phyloP scores from a whole-genome alignment of 2,888 invertebrate genomes.

The Plemyria rubiginata region DNA sequence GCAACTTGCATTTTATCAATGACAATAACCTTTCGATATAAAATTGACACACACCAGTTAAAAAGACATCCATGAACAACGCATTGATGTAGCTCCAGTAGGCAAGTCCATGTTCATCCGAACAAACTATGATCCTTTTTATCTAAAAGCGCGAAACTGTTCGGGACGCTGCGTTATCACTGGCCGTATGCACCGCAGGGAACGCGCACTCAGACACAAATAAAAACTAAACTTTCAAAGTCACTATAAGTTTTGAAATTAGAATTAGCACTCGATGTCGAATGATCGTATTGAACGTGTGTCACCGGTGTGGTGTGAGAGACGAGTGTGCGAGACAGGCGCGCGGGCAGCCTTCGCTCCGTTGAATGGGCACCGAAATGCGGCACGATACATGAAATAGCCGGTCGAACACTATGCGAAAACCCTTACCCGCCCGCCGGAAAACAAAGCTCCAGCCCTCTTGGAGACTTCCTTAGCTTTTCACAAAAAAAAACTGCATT shows the following conservation, averaged over 20 bases:
- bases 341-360: conserved; percentile 81
- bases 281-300: conserved; percentile 60
- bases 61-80: conserved; percentile 85
- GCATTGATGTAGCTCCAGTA: conserved; percentile 80
- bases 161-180: conserved; percentile 50
- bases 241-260: conserved; percentile 27
- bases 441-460: conserved; percentile 68
- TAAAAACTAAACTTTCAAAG: conserved; percentile 16
- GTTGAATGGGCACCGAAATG: conserved; percentile 85
- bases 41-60: conserved; percentile 79
- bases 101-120: conserved; percentile 82
- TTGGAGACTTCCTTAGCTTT: conserved; percentile 61
- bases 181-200: conserved; percentile 60
- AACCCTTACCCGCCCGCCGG: conserved; percentile 77
- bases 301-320: conserved; percentile 69
- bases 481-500: conserved; percentile 26
- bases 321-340: conserved; percentile 76
- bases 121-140: conserved; percentile 62
- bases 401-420: conserved; percentile 81
- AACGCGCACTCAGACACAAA: conserved; percentile 44
- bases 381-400: conserved; percentile 83
- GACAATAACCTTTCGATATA: conserved; percentile 45
- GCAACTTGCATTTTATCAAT: conserved; percentile 45
- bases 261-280: conserved; percentile 57
- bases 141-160: conserved; percentile 49